These are phyloP conservation scores for Ictalurus furcatus DNA, from an alignment of 2,113 vertebrate species.

Conservation along the genomic window DNA sequence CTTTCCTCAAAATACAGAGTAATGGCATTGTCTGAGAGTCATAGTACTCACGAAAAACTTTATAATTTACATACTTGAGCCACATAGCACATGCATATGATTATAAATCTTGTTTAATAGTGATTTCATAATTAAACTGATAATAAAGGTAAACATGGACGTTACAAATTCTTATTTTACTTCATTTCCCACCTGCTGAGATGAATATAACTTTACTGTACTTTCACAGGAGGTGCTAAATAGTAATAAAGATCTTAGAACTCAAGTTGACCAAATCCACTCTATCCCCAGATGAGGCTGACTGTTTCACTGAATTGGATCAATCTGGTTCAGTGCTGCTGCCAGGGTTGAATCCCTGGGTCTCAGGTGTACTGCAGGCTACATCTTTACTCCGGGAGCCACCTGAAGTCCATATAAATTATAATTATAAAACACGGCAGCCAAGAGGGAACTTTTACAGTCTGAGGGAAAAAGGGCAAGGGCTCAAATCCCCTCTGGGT, in stretches of 20 bases:
- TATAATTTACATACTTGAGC: neutral
- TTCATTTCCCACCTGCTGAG: neutral
- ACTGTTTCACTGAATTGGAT: neutral
- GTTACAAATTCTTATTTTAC: neutral
- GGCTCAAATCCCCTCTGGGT: neutral
- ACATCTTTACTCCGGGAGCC: neutral
- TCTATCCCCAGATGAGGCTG: neutral
- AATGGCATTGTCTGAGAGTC: neutral
- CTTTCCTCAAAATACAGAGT: neutral
- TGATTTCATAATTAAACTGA: too few relatives aligned
- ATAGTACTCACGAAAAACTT: neutral
- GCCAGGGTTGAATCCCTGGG: neutral
- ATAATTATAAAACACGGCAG: neutral
- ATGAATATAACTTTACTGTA: neutral
- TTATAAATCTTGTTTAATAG: neutral
- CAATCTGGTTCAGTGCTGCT: neutral
- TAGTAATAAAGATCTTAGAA: neutral
- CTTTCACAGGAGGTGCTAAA: neutral
- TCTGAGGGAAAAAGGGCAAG: neutral
- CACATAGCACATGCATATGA: neutral
- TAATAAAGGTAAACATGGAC: too few relatives aligned
- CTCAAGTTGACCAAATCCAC: neutral
- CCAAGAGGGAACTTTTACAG: neutral
- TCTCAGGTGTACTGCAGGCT: neutral
- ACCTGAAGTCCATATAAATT: neutral